Conservation (phyloP, 2,113 vertebrate genomes). For the Phylloscopus whistleri region DNA sequence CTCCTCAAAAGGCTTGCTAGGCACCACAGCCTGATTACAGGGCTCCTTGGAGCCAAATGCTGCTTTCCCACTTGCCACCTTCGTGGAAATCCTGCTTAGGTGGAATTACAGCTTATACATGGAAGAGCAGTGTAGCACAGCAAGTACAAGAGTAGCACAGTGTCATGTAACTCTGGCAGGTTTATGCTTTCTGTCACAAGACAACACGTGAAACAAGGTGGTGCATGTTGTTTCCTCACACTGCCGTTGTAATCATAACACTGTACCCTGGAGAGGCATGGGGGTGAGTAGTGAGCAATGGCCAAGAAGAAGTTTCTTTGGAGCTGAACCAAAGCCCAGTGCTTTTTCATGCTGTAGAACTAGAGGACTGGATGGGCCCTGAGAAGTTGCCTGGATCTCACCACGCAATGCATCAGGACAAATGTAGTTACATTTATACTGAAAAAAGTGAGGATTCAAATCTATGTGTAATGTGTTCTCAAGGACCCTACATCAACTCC, state of each 20-base stretch:
- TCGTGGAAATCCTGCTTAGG: background rate
- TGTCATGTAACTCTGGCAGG: background rate
- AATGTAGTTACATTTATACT: background rate
- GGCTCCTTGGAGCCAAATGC: background rate
- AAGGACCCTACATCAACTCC: background rate
- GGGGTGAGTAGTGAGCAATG: background rate
- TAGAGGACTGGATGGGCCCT: background rate
- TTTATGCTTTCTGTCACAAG: background rate
- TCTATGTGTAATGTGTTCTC: background rate
- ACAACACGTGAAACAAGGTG: background rate
- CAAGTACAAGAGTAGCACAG: background rate
- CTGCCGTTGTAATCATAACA: accelerated
- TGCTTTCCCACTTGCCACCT: background rate
- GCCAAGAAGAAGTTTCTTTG: background rate
- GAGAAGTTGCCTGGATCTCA: background rate
- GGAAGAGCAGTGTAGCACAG: background rate
- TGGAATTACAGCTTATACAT: background rate
- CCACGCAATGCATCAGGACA: background rate
- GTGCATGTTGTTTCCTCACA: background rate
- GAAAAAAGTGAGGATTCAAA: background rate
- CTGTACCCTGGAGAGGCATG: background rate
- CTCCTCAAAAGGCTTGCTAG: background rate
- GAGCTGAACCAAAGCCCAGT: background rate
- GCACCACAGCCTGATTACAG: background rate
- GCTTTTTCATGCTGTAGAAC: background rate